These are phyloP conservation scores for Polypterus bichir DNA, from an alignment of 2,113 vertebrate species.

Conservation along the genomic window DNA sequence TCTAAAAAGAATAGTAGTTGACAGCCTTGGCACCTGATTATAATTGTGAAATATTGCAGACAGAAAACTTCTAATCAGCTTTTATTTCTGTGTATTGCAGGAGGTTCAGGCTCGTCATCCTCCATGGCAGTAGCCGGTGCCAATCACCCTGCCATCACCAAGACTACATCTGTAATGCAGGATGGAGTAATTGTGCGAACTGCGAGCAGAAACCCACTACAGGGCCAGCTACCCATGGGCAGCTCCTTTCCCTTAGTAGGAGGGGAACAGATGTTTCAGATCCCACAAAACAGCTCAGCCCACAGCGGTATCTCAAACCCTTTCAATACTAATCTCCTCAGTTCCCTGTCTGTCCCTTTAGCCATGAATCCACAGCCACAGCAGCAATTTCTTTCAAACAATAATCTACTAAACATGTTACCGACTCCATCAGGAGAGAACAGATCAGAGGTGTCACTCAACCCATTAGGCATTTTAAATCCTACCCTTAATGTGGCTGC, in stretches of 20 bases:
- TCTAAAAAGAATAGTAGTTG: not conserved
- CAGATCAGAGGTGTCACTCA: slow-evolving; percentile 65
- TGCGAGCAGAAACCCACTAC: slow-evolving; percentile 50
- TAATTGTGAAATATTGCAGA: not conserved
- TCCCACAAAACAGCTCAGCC: slow-evolving; percentile 54
- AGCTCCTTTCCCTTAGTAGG: slow-evolving; percentile 53
- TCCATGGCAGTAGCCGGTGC: slow-evolving; percentile 60
- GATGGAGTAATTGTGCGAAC: slow-evolving; percentile 67
- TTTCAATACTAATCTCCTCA: slow-evolving; percentile 61
- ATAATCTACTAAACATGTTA: slow-evolving; percentile 67
- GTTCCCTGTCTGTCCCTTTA: slow-evolving; percentile 60
- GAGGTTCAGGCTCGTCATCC: slow-evolving; percentile 41
- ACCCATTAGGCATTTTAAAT: slow-evolving; percentile 62
- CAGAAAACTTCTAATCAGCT: slow-evolving; percentile 6
- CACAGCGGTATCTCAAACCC: slow-evolving; percentile 56
- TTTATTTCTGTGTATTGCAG: slow-evolving; percentile 26
- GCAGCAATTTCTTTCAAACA: slow-evolving; percentile 63
- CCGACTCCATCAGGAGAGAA: slow-evolving; percentile 66
- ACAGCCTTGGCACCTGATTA: not conserved
- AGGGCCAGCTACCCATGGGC: slow-evolving; percentile 54
- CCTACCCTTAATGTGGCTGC: slow-evolving; percentile 54
- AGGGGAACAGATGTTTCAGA: slow-evolving; percentile 56
- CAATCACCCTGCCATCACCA: slow-evolving; percentile 63
- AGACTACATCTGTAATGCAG: slow-evolving; percentile 63
- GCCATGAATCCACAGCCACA: slow-evolving; percentile 58